Conservation (phyloP, 2,113 vertebrate genomes). For the Osmerus eperlanus region DNA sequence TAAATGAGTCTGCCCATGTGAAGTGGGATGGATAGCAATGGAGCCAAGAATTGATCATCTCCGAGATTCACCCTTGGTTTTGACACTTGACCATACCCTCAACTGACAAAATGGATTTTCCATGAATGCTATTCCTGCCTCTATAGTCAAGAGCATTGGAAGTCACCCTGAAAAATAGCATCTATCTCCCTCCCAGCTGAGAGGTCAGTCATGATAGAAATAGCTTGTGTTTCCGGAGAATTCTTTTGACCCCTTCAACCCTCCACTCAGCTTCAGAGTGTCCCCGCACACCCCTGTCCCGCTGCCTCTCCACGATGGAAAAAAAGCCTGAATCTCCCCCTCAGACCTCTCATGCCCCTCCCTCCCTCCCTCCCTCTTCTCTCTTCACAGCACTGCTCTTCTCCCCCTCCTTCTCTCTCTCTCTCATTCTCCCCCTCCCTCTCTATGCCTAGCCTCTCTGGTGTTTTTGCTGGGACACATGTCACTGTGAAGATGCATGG, state of each 20-base stretch:
- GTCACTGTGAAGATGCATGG: background rate
- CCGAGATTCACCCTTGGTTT: background rate
- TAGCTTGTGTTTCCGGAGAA: no score
- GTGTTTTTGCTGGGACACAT: background rate
- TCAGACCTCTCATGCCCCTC: background rate
- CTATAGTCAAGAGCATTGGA: background rate
- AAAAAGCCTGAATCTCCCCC: no score
- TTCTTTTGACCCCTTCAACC: no score
- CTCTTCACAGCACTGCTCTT: background rate
- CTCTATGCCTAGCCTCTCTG: background rate
- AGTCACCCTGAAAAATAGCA: constrained; percentile 6
- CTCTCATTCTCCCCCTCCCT: background rate
- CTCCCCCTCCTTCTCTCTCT: background rate
- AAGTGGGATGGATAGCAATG: background rate
- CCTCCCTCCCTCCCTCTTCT: background rate
- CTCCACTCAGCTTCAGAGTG: no score
- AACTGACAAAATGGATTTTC: background rate
- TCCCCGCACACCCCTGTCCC: no score
- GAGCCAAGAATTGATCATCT: background rate
- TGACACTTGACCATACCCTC: background rate
- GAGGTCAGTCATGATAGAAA: background rate
- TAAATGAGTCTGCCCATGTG: background rate
- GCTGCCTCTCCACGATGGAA: no score
- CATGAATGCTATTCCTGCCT: background rate
- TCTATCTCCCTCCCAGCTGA: background rate